These are phyloP conservation scores for Dipodomys ordii DNA, from an alignment of 2,113 vertebrate species.

Conservation along the genomic window DNA sequence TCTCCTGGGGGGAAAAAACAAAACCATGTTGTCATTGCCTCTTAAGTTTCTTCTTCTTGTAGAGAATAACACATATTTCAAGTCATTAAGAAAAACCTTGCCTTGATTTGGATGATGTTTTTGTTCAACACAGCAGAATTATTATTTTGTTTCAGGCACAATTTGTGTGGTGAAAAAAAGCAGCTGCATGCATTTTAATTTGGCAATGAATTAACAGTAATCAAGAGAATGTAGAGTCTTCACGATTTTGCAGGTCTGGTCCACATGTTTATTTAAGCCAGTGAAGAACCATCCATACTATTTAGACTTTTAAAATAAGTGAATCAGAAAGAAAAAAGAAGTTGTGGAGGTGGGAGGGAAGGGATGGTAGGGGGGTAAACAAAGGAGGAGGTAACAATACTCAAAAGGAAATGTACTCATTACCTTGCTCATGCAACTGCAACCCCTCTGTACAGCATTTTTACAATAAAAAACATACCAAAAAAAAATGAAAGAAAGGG, in stretches of 20 bases:
- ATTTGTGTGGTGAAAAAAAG: conserved; percentile 62
- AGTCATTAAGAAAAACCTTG: conserved; percentile 69
- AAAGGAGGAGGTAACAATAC: too few relatives aligned
- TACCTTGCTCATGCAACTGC: too few relatives aligned
- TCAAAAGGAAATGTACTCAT: too few relatives aligned
- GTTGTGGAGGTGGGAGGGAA: neutral
- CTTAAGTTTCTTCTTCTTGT: conserved; percentile 75
- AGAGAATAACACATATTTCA: conserved; percentile 74
- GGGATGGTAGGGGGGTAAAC: too few relatives aligned
- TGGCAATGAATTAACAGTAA: conserved; percentile 37
- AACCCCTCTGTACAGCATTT: too few relatives aligned
- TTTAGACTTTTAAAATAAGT: conserved; percentile 49
- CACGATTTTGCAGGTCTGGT: neutral
- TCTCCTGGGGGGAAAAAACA: conserved; percentile 66
- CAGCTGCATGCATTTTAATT: conserved; percentile 72
- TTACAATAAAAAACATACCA: too few relatives aligned
- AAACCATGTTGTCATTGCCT: conserved; percentile 57
- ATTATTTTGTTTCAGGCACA: conserved; percentile 70
- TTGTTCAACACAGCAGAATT: conserved; percentile 73
- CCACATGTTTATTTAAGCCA: neutral
- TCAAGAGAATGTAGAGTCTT: conserved; percentile 47
- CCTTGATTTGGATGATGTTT: conserved; percentile 72
- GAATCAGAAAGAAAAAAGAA: conserved; percentile 29
- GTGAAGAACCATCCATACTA: conserved; percentile 26
- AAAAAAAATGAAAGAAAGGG: too few relatives aligned